Evolutionary conservation across 2,888 invertebrate species (phyloP), one percentile per base, ranked within the genome.

Genomic region (Trichacis sp.): DNA sequence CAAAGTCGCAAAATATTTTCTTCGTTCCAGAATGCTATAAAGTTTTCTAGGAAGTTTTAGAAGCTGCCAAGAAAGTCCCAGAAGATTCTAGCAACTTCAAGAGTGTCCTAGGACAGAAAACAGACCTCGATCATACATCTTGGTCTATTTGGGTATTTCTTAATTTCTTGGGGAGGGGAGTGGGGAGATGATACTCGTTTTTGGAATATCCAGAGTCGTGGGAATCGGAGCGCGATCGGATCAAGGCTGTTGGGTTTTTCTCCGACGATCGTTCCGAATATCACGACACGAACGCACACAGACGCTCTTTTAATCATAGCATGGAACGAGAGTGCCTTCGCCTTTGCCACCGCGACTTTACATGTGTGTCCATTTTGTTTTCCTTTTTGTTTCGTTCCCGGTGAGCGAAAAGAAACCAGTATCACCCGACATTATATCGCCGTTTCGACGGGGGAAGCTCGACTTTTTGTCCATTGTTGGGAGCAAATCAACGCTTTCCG

Each of bases 231-330:
- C 42, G 18, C 14, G 9, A 8, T 42, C 42, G 17, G 18, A 18
- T 42, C 42, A 42, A 42, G 42, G 42, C 42, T 17, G 15, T 42
- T 18, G 42, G 3, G 42, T 42, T 42, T 42, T 42, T 42, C 33
- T 42, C 9, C 1, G 8, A 15, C 42, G 42, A 18, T 42, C 42
- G 42, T 18, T 14, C 18, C 42, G 42, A 42, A 42, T 18, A 18
- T 15, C 42, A 18, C 42, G 33, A 33, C 3, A 18, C 42, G 42
- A 17, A 18, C 42, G 17, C 17, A 9, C 18, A 15, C 18, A 6
- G 42, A 38, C 14, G n/a, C 38, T 5, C 38, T 18, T 42, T 18
- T 33, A 33, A 33, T 33, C 33, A 33, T 33, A 33, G 33, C 33
- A n/a, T 33, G n/a, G 33, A 33, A 6, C 33, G 33, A 33, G 33